These are phyloP conservation scores for Spheniscus humboldti DNA, from an alignment of 2,797 vertebrate genomes.

Conservation along the genomic window DNA sequence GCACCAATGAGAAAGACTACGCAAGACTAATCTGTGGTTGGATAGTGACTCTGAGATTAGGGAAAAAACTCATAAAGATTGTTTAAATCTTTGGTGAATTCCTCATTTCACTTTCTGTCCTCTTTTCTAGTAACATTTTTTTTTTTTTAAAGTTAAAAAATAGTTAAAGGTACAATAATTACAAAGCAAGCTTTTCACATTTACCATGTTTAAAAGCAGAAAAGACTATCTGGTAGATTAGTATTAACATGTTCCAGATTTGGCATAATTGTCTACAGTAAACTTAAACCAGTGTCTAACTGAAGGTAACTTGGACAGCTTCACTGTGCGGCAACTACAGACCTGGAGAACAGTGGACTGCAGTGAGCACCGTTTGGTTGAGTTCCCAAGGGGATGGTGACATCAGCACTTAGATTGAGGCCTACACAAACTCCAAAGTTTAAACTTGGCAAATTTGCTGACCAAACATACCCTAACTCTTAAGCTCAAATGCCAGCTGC, in stretches of 20 bases:
- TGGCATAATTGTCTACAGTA: background rate
- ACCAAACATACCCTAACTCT: background rate
- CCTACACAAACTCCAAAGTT: background rate
- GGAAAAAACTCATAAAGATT: background rate
- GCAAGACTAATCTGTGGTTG: background rate
- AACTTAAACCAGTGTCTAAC: background rate
- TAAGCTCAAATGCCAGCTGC: background rate
- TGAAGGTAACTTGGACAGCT: background rate
- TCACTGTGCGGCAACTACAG: background rate
- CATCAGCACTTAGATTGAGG: background rate
- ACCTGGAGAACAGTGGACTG: background rate
- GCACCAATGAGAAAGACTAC: background rate
- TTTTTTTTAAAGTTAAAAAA: background rate
- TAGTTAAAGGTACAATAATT: background rate
- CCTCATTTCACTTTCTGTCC: background rate
- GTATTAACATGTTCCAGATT: background rate
- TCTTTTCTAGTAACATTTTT: background rate
- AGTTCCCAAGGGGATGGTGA: background rate
- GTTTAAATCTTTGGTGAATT: background rate
- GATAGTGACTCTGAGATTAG: background rate
- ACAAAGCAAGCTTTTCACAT: background rate
- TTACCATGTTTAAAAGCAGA: background rate
- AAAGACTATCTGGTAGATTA: background rate
- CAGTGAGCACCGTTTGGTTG: background rate
- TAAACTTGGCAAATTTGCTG: background rate